Base-by-base conservation (phyloP, 2,888 invertebrate genomes). In the Callosobruchus maculatus region DNA sequence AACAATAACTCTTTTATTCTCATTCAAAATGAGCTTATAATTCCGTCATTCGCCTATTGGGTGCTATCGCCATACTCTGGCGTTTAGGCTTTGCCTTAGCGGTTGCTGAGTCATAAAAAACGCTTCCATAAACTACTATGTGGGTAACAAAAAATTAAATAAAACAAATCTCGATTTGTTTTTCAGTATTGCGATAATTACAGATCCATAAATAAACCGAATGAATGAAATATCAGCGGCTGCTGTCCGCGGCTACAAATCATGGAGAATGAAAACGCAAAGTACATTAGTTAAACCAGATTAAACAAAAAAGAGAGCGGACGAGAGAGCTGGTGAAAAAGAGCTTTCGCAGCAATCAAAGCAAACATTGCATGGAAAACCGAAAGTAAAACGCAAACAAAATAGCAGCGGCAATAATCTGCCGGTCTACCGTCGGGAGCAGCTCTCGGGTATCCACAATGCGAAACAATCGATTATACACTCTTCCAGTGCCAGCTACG, bases 401-500 rank as follows among this genome's bases (percentile, higher is more conserved):
- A 82, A 82, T 80, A 74, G 80, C 78, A 73, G 79, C 21, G 0
- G 20, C 79, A 82, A 80, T 81, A 80, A 82, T 82, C 81, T 80
- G 80, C 77, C 78, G 78, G 80, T 77, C 80, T 49, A 49, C 49
- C 49, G 49, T 49, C 13, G 49, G 49, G 49, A 49, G 49, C 49
- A 49, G 49, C 49, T 49, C 68, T 21, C 68, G 21, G 21, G 21
- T 21, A 21, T 68, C 68, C 81, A 80, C 81, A 82, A 81, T 80
- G 81, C 78, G 81, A 81, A 83, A 82, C 80, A 81, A 83, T 83
- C 81, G 82, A 81, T 82, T 81, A 81, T 80, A 81, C 80, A 81
- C 80, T 70, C n/a, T 81, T 80, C 73, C 76, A 76, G 73, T 73
- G 73, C 22, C 3, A 20, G 67, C 74, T 49, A 21, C 22, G 21